Evolutionary conservation across 2,113 vertebrate genomes (phyloP).

Genomic region (Porphyrio hochstetteri): DNA sequence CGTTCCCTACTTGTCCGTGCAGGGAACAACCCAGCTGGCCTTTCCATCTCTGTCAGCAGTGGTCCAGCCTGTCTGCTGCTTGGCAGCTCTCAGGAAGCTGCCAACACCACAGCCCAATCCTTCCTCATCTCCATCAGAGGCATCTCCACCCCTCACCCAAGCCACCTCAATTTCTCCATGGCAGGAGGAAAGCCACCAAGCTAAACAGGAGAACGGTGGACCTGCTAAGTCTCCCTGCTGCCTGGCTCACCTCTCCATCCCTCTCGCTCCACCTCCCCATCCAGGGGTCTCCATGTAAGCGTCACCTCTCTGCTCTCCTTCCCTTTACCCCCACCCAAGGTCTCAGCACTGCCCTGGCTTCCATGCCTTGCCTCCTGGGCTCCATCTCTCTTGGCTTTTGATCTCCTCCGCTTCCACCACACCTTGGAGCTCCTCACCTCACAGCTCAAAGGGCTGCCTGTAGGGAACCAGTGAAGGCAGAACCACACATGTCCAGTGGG

Average conservation of each 20-base stretch:
- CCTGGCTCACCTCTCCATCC: not conserved
- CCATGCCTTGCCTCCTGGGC: not conserved
- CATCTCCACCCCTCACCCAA: not conserved
- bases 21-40: not conserved
- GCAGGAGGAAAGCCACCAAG: not conserved
- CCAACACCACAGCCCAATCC: rapidly evolving
- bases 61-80: not conserved
- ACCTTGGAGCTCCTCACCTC: not conserved
- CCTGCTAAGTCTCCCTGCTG: not conserved
- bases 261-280: not conserved
- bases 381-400: not conserved
- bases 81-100: not conserved
- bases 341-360: not conserved
- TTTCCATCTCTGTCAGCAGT: not conserved
- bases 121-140: not conserved
- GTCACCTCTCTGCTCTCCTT: not conserved
- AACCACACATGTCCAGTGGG: rapidly evolving
- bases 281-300: not conserved
- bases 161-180: not conserved
- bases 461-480: not conserved
- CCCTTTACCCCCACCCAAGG: not conserved
- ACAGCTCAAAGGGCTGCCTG: not conserved
- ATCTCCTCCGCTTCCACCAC: not conserved
- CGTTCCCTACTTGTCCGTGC: not conserved
- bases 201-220: not conserved